Conservation (phyloP, 2,888 invertebrate species). For the Cataglyphis livida region DNA sequence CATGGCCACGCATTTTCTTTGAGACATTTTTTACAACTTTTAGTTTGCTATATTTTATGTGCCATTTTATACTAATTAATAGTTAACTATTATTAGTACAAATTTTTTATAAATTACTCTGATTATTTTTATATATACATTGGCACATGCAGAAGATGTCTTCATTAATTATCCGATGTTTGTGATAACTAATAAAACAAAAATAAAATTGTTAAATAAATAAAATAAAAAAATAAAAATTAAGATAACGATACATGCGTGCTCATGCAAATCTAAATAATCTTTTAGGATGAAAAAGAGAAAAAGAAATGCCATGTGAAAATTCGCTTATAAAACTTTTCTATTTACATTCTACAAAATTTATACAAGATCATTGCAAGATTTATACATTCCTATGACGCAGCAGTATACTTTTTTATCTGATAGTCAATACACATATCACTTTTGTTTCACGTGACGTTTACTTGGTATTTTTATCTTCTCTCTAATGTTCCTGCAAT, state of each 20-base stretch:
- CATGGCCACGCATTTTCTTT: neutral
- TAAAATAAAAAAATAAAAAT: neutral
- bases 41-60: neutral
- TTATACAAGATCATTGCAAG: too few relatives aligned
- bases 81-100: neutral
- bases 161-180: neutral
- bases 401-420: neutral
- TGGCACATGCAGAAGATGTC: neutral
- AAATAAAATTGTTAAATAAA: slow-evolving; percentile 4
- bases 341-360: neutral
- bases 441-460: neutral
- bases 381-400: neutral
- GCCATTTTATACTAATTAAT: neutral
- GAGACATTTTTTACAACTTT: neutral
- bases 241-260: neutral
- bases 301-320: neutral
- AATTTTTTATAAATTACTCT: neutral
- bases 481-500: neutral
- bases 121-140: neutral
- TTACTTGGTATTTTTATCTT: slow-evolving; percentile 16
- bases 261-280: neutral
- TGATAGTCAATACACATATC: neutral
- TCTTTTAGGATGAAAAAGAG: neutral
- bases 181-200: neutral
- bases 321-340: neutral